Evolutionary conservation across 2,888 invertebrate genomes (phyloP).

Genomic region (Microplitis manilae): DNA sequence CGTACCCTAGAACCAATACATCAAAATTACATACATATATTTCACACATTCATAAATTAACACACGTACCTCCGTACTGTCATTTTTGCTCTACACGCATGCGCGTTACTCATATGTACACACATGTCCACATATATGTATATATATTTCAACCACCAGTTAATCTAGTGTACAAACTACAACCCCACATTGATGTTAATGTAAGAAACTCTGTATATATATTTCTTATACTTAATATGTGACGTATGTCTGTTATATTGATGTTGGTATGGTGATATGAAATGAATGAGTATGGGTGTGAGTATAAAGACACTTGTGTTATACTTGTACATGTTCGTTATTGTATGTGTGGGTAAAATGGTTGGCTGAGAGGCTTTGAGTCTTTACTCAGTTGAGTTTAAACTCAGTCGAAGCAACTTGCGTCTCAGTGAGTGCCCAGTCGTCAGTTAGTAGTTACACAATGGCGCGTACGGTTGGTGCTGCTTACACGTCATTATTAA

Average conservation of each 20-base stretch:
- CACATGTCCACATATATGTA: neutral
- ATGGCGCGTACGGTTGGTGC: conserved; percentile 64
- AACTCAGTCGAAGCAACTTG: neutral
- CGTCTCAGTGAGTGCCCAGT: conserved; percentile 52
- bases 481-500: conserved; percentile 45
- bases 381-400: neutral
- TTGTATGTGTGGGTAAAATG: neutral
- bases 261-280: no score
- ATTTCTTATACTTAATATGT: no score
- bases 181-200: conserved; percentile 19
- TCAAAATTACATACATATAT: conserved; percentile 4
- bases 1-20: neutral
- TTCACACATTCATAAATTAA: neutral
- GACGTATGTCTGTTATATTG: no score
- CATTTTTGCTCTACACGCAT: neutral
- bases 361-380: neutral
- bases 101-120: neutral
- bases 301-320: no score
- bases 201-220: no score
- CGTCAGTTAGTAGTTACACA: conserved; percentile 62
- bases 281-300: no score
- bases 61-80: neutral
- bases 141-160: conserved; percentile 29
- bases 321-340: no score
- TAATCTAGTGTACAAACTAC: conserved; percentile 21